These are phyloP conservation scores for Azorinus chamasolen DNA, from an alignment of 2,888 invertebrate genomes.

Conservation along the genomic window DNA sequence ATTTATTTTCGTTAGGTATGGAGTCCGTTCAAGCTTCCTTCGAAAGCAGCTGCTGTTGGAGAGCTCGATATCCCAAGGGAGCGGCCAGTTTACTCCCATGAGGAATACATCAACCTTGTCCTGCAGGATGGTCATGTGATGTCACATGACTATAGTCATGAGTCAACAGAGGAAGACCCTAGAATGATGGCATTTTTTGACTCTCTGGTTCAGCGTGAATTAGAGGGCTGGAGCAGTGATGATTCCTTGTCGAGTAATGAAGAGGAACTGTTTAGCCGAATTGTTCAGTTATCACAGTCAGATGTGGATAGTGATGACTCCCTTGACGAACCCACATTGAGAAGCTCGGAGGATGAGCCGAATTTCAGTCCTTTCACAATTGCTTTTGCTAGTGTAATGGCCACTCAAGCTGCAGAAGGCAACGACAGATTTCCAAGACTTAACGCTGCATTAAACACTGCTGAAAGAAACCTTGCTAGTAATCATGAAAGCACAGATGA, in stretches of 20 bases:
- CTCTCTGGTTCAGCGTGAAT: conserved; percentile 95
- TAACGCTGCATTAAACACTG: conserved; percentile 46
- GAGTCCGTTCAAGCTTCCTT: conserved; percentile 91
- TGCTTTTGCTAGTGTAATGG: conserved; percentile 79
- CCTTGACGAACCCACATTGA: conserved; percentile 1
- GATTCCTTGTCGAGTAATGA: conserved; percentile 77
- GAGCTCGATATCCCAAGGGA: conserved; percentile 52
- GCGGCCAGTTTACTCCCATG: conserved; percentile 86
- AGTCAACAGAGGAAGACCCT: conserved; percentile 95
- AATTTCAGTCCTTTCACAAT: conserved; percentile 75
- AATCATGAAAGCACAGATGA: neutral
- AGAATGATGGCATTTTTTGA: conserved; percentile 99
- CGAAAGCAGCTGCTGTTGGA: conserved; percentile 70
- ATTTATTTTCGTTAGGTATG: conserved; percentile 89
- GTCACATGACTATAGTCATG: conserved; percentile 94
- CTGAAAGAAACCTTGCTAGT: conserved; percentile 19
- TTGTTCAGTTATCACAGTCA: conserved; percentile 70
- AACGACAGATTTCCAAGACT: conserved; percentile 56
- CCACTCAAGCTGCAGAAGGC: conserved; percentile 67
- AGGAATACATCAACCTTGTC: conserved; percentile 94
- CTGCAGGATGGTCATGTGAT: conserved; percentile 92
- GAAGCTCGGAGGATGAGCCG: conserved; percentile 49
- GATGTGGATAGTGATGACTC: conserved; percentile 58
- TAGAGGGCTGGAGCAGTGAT: conserved; percentile 89
- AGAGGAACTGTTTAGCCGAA: conserved; percentile 75